A percentile compares a stretch with the other conserved stretches of the same genome.
Conservation (phyloP, 2,888 invertebrate species). For the Drosophila ochracea region DNA sequence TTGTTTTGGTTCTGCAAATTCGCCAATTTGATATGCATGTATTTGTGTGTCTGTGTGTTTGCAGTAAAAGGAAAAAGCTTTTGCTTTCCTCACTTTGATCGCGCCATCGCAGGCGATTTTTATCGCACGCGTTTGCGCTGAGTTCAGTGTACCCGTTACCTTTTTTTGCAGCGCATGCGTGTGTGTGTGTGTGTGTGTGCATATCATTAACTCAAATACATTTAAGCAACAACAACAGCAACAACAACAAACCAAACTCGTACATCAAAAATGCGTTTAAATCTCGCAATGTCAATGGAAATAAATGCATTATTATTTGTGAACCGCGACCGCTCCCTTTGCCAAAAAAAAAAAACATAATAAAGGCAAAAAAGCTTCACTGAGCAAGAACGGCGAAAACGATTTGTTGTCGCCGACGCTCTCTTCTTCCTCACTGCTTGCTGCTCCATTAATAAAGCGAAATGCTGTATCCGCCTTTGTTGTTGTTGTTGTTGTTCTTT, state of each 20-base stretch:
- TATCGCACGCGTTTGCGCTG: slow-evolving; percentile 36
- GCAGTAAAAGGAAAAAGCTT: slow-evolving; percentile 56
- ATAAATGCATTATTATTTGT: slow-evolving; percentile 68
- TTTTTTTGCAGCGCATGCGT: slow-evolving; percentile 50
- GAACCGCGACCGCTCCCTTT: slow-evolving; percentile 70
- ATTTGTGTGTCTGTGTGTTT: not conserved
- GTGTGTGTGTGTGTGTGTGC: not conserved
- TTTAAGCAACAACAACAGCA: slow-evolving; percentile 34
- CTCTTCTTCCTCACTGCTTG: slow-evolving; percentile 15
- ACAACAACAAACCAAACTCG: slow-evolving; percentile 65
- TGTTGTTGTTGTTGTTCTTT: slow-evolving; percentile 44
- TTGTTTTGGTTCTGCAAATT: slow-evolving; percentile 78
- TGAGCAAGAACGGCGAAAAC: slow-evolving; percentile 40
- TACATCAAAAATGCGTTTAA: slow-evolving; percentile 78
- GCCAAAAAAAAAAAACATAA: slow-evolving; percentile 47
- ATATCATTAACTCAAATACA: slow-evolving; percentile 61
- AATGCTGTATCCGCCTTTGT: slow-evolving; percentile 77
- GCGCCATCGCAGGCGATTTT: slow-evolving; percentile 43
- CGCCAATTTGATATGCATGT: slow-evolving; percentile 43
- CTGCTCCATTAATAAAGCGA: slow-evolving; percentile 71
- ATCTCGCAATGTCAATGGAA: slow-evolving; percentile 72
- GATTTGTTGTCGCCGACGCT: slow-evolving; percentile 64
- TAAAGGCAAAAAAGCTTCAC: slow-evolving; percentile 20
- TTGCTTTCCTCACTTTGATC: slow-evolving; percentile 56
- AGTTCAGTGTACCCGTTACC: slow-evolving; percentile 79